Evolutionary conservation across 2,113 vertebrate genomes (phyloP).

Genomic region (Talpa occidentalis): DNA sequence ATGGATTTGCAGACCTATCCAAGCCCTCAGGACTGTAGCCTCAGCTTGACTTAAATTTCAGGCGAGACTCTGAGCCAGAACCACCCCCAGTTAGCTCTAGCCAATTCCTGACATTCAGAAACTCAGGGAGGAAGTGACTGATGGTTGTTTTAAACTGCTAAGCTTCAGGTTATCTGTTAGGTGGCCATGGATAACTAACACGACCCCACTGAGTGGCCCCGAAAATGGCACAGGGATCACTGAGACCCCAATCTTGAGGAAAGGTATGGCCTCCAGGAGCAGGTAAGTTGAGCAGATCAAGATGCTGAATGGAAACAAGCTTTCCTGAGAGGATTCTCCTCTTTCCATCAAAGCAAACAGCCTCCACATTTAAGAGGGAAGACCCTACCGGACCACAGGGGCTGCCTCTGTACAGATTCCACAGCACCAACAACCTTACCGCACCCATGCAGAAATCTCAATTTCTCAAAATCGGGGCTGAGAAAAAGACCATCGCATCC

Average conservation of each 20-base stretch:
- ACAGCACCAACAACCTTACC: background rate
- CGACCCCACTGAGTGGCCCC: background rate
- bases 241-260: background rate
- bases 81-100: background rate
- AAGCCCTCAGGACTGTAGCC: too few relatives aligned
- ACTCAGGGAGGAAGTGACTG: background rate
- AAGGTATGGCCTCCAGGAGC: background rate
- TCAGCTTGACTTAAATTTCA: background rate
- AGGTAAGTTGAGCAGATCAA: background rate
- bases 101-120: background rate
- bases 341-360: background rate
- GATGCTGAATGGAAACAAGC: background rate
- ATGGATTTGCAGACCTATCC: background rate
- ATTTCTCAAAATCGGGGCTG: background rate
- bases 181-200: background rate
- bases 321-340: background rate
- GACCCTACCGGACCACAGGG: background rate
- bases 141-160: background rate
- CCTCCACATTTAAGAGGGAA: background rate
- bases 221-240: background rate
- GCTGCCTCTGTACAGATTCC: background rate
- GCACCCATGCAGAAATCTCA: background rate
- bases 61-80: background rate
- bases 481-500: background rate
- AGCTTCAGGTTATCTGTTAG: background rate